Base-by-base conservation (phyloP, 2,113 vertebrate genomes). In the Hydrolagus affinis region DNA sequence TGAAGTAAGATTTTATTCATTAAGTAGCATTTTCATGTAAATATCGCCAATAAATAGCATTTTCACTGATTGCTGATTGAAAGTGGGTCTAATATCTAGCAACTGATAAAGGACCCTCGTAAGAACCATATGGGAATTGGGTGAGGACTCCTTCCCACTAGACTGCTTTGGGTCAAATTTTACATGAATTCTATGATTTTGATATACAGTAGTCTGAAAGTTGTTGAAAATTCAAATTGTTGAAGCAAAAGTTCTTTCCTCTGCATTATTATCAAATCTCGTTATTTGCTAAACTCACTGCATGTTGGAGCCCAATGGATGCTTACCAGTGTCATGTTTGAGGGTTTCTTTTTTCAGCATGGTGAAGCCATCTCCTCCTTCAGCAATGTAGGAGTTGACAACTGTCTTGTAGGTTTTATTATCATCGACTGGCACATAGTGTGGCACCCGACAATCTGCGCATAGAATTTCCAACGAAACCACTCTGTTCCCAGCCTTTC, bases 311-410 rank as follows among this genome's bases (percentile, higher is more conserved):
- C 32, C 21, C 11, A 62, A 76, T 86, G 9, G 44, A 28, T 72
- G 68, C 92, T 94, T 91, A 99, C 97, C 97, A 72, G 94, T 96
- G 87, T 91, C 92, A 71, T 97, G 95, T 32, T 94, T 96, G 62
- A 96, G 86, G 2, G 86, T 89, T 87, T 94, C 92, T 0, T 95
- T 77, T 85, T 87, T 91, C 85, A 99, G 93, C 94, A 98, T 94
- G 0, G 73, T 32, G 88, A 91, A 99, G 0, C 93, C 93, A 57
- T 99, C 97, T 64, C 97, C 97, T 0, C 97, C 97, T 0, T 0
- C 89, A 73, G 91, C 91, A 64, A 98, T 85, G 73, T 94, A 99
- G 86, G 89, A 94, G 0, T 95, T 93, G 86, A 97, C 88, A 80
- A 93, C 90, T 86, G 98, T 90, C 0, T 91, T 95, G 80, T 99